Evolutionary conservation across 2,113 vertebrate species (phyloP).

Genomic region (Paraplagusia blochii): DNA sequence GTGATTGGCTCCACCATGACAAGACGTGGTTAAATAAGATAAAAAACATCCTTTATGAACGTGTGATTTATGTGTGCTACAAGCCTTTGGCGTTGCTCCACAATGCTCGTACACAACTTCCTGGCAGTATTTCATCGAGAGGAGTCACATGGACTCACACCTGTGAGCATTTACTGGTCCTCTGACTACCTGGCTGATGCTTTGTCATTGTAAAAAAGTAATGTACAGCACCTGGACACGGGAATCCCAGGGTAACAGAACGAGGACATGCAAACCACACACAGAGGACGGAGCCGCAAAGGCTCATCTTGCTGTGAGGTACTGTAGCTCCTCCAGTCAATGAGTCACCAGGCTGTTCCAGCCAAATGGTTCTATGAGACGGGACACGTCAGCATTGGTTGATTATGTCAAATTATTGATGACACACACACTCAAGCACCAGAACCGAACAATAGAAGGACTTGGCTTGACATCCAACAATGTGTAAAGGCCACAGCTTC

Average conservation of each 20-base stretch:
- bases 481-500: slow-evolving; percentile 37
- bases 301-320: slow-evolving; percentile 1
- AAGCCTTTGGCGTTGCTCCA: too few species aligned
- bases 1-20: too few species aligned
- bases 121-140: slow-evolving; percentile 1
- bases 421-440: slow-evolving; percentile 16
- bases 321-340: slow-evolving; percentile 9
- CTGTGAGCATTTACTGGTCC: slow-evolving; percentile 1
- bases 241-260: not conserved
- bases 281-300: not conserved
- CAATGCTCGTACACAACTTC: not conserved
- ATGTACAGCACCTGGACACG: not conserved
- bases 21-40: too few species aligned
- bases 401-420: slow-evolving; percentile 35
- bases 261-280: not conserved
- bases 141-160: not conserved
- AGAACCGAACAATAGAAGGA: slow-evolving; percentile 37
- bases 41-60: too few species aligned
- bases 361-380: slow-evolving; percentile 1
- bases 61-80: too few species aligned
- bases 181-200: not conserved
- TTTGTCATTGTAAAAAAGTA: not conserved
- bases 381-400: slow-evolving; percentile 15
- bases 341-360: slow-evolving; percentile 4
- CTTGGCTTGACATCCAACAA: slow-evolving; percentile 35